Conservation (phyloP, 2,113 vertebrate genomes). For the Gracilinanus agilis region DNA sequence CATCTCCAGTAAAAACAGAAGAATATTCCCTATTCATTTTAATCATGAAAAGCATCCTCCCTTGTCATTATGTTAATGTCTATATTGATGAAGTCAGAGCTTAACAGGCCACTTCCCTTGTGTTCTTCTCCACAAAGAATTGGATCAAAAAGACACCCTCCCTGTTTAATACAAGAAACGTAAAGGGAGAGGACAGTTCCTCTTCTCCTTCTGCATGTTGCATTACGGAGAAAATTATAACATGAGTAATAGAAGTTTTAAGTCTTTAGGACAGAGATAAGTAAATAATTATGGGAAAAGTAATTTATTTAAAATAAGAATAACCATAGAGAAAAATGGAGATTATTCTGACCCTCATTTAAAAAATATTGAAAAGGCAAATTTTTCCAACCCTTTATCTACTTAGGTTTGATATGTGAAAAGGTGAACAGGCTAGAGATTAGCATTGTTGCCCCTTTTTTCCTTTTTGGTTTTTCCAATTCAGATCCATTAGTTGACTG, state of each 20-base stretch:
- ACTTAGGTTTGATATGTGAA: neutral
- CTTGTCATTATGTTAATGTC: conserved; percentile 28
- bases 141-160: conserved; percentile 42
- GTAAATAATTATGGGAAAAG: conserved; percentile 55
- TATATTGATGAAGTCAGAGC: conserved; percentile 4
- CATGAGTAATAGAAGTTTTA: conserved; percentile 64
- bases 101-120: conserved; percentile 46
- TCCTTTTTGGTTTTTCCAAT: conserved; percentile 21
- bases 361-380: neutral
- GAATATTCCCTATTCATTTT: conserved; percentile 19
- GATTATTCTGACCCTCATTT: neutral
- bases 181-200: neutral
- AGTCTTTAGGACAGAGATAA: conserved; percentile 55
- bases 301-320: conserved; percentile 58
- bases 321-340: conserved; percentile 32
- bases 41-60: conserved; percentile 27
- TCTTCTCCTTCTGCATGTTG: conserved; percentile 22
- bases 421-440: conserved; percentile 13
- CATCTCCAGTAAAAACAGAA: neutral
- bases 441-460: neutral
- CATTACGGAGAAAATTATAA: conserved; percentile 52
- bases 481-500: conserved; percentile 40
- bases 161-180: conserved; percentile 46
- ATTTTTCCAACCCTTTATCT: neutral
- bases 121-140: conserved; percentile 55